A percentile compares a stretch with the other conserved stretches of the same genome.
Evolutionary conservation across 2,797 vertebrate genomes (phyloP).

Genomic region (Sebastes hubbsi): DNA sequence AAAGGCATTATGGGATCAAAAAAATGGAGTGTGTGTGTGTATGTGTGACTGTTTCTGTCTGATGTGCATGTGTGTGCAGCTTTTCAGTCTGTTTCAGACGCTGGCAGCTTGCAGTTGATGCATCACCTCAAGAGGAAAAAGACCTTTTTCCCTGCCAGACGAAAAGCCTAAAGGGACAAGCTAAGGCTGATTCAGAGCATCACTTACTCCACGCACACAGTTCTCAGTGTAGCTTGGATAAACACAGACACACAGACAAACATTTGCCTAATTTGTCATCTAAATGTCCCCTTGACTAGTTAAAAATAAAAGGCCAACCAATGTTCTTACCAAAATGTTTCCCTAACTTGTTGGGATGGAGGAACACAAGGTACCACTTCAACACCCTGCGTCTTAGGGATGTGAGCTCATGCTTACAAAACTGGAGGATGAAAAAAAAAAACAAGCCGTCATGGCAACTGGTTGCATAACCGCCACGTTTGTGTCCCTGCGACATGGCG

Average conservation of each 20-base stretch:
- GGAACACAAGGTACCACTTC: slow-evolving; percentile 55
- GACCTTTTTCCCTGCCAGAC: slow-evolving; percentile 41
- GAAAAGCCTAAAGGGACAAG: slow-evolving; percentile 42
- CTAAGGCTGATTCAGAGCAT: slow-evolving; percentile 50
- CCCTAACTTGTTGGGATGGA: slow-evolving; percentile 19
- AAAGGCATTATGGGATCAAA: slow-evolving; percentile 37
- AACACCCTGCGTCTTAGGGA: slow-evolving; percentile 25
- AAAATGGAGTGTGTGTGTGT: slow-evolving; percentile 9
- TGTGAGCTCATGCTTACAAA: slow-evolving; percentile 53
- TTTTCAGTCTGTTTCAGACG: slow-evolving; percentile 24
- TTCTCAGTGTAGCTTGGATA: slow-evolving; percentile 23
- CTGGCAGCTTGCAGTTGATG: slow-evolving; percentile 44
- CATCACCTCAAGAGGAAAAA: slow-evolving; percentile 61
- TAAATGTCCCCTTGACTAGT: slow-evolving; percentile 8
- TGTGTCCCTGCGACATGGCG: slow-evolving; percentile 29
- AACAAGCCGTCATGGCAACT: slow-evolving; percentile 42
- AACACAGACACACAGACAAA: slow-evolving; percentile 32
- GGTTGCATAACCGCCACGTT: slow-evolving; percentile 40
- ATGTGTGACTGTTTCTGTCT: not conserved
- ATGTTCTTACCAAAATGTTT: slow-evolving; percentile 45
- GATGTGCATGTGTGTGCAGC: not conserved
- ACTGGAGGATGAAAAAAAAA: slow-evolving; percentile 14
- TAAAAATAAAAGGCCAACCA: slow-evolving; percentile 20
- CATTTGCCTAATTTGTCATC: slow-evolving; percentile 53
- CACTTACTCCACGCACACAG: slow-evolving; percentile 6